Evolutionary conservation across 2,888 invertebrate genomes (phyloP), one percentile per base, ranked within the genome.

Genomic region (Nowickia ferox): DNA sequence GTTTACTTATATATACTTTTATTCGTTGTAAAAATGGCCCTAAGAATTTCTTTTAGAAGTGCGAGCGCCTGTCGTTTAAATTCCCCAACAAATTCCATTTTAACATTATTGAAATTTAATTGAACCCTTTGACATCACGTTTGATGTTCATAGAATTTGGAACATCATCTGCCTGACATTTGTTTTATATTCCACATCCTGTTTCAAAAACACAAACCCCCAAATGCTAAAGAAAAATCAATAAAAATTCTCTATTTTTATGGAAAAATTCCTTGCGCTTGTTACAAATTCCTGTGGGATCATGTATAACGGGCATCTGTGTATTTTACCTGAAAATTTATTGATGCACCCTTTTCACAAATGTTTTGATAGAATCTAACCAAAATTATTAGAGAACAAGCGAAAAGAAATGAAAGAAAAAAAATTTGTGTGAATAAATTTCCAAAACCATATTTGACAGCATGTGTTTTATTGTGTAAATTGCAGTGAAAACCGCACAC

Each of bases 231-330:
- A 13, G 9, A 65, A 65, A 71, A 75, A 83, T 83, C 86, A 86
- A 86, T 86, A 86, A 79, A 83, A 83, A 86, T 86, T 83, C 83
- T 83, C 83, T 71, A 59, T 78, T 22, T 86, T 69, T 63, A 77
- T 75, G 9, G 3, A 74, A 42, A 68, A 82, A 69, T 71, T 61
- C 66, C 57, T 57, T 74, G 72, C 17, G 9, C 48, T 63, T 61
- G 65, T 71, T 66, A 30, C 30, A 74, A 83, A 86, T 83, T 86
- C 86, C 83, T 79, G 65, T 53, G 86, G 83, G 86, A 86, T 61
- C 40, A 9, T 19, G 11, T 44, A 19, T 3, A 42, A 71, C 17
- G n/a, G 15, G 71, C 75, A 86, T 75, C 82, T 75, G 86, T 78
- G 51, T 30, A 30, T 30, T 30, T 59, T 83, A 83, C 69, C 83